Evolutionary conservation across 2,888 invertebrate genomes (phyloP), one percentile per base, ranked within the genome.

Genomic region (Conchocele bisecta): DNA sequence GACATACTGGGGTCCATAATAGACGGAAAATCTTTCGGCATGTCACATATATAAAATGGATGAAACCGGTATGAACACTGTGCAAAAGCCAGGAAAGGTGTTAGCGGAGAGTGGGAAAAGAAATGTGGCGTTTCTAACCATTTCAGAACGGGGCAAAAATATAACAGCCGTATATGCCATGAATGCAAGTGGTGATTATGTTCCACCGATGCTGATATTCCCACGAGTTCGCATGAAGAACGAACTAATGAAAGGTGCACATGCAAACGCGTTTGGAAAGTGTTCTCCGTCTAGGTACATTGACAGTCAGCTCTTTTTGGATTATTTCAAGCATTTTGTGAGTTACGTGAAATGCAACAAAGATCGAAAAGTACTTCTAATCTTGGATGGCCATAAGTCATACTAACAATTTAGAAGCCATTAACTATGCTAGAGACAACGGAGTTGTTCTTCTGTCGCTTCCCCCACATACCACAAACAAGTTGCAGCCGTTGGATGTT

Each of bases 191-290:
- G 37, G 37, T 11, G 11, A 35, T 35, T 35, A 13, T 13, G 37
- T 35, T 35, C 37, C 37, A 13, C 37, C 37, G 13, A 35, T 35
- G 37, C 37, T 35, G 11, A 35, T 35, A 11, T 35, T 35, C 37
- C 37, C 37, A n/a, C 11, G 37, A n/a, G 13, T 35, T 35, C 11
- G 37, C 37, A 35, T 35, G 37, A 35, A 35, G 11, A n/a, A 11
- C 11, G 37, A 35, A 48, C 65, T 3, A 56, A 53, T 20, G 57
- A 51, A 29, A 28, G 31, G 24, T 73, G 75, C 13, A 61, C 31
- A 37, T 77, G 67, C 53, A 66, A 77, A 50, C 56, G 65, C n/a
- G 75, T 74, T 17, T n/a, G n/a, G n/a, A 35, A 35, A n/a, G n/a
- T 11, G 11, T 35, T 13, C 37, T n/a, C 37, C 37, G 37, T 13